Base-by-base conservation (phyloP, 1,140 invertebrate species). In the Sycobia sp. region DNA sequence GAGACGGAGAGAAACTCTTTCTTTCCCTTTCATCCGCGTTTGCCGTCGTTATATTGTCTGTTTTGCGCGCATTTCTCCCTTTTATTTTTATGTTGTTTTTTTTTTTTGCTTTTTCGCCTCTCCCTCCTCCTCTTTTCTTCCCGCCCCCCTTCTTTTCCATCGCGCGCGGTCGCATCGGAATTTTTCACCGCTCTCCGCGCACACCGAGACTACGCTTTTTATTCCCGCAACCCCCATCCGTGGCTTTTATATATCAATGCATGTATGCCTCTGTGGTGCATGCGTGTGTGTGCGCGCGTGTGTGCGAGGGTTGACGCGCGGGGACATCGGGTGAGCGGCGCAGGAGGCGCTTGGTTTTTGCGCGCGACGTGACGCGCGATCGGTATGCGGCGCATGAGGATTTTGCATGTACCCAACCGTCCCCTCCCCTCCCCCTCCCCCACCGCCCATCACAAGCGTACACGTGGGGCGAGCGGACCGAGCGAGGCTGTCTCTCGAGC, bases 361-460 rank as follows among this genome's bases (percentile, higher is more conserved):
- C 32, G 29, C 50, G 34, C 23, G 39, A 1, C 22, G 7, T 25
- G 3, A 39, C 11, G 34, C 22, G 38, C 16, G 14, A 49, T 49
- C n/a, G 47, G 47, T 32, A 49, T 38, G 50, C 50, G 32, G 1
- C 27, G 50, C 50, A n/a, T n/a, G 16, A 2, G 47, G 47, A 49
- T 49, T 32, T 32, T 9, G n/a, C 47, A 1, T 29, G n/a, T n/a
- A n/a, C n/a, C n/a, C n/a, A n/a, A n/a, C n/a, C n/a, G n/a, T n/a
- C n/a, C n/a, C n/a, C n/a, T n/a, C n/a, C n/a, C n/a, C n/a, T n/a
- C n/a, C n/a, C n/a, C n/a, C n/a, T n/a, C n/a, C n/a, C n/a, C n/a
- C n/a, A n/a, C n/a, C n/a, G n/a, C n/a, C n/a, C n/a, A n/a, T n/a
- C n/a, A n/a, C n/a, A n/a, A n/a, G n/a, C n/a, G n/a, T n/a, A n/a